Percentiles rank a stretch among this genome's conserved stretches.
phyloP scores from a whole-genome alignment of 1,140 invertebrate genomes.

The Saccostrea cuccullata region DNA sequence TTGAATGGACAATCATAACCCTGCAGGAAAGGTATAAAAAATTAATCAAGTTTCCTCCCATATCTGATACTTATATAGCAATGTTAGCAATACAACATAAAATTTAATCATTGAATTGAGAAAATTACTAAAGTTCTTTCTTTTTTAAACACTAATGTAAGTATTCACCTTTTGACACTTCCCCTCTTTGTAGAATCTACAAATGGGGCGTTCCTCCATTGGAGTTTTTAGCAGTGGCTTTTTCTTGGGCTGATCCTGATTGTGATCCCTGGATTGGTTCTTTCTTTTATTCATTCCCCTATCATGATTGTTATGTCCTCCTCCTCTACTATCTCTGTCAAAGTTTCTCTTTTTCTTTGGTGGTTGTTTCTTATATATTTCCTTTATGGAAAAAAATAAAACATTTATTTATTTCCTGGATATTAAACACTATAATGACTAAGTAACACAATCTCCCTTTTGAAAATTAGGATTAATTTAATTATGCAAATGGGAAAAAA shows the following conservation, averaged over 20 bases:
- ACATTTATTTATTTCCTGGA: not conserved
- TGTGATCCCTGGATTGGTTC: constrained; percentile 47
- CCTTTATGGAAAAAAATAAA: not conserved
- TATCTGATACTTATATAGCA: not conserved
- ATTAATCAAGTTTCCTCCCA: not conserved
- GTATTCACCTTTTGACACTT: constrained; percentile 87
- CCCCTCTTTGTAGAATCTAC: constrained; percentile 91
- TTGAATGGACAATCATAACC: constrained; percentile 90
- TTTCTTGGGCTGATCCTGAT: constrained; percentile 63
- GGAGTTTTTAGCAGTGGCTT: constrained; percentile 71
- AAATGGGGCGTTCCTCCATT: constrained; percentile 77
- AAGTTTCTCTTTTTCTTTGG: constrained; percentile 31
- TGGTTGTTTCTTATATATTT: constrained; percentile 20
- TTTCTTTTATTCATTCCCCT: constrained; percentile 52
- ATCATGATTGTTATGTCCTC: constrained; percentile 24
- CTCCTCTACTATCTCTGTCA: constrained; percentile 19
- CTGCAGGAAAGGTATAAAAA: constrained; percentile 71
- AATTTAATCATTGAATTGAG: not conserved
- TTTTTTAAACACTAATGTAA: not conserved
- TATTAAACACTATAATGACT: too few species aligned
- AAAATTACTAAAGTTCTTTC: too few species aligned
- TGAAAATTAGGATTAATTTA: too few species aligned
- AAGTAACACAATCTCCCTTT: too few species aligned
- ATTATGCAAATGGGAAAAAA: not conserved
- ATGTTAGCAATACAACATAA: not conserved